Base-by-base conservation (phyloP, 2,888 invertebrate genomes). In the Spodoptera picta region DNA sequence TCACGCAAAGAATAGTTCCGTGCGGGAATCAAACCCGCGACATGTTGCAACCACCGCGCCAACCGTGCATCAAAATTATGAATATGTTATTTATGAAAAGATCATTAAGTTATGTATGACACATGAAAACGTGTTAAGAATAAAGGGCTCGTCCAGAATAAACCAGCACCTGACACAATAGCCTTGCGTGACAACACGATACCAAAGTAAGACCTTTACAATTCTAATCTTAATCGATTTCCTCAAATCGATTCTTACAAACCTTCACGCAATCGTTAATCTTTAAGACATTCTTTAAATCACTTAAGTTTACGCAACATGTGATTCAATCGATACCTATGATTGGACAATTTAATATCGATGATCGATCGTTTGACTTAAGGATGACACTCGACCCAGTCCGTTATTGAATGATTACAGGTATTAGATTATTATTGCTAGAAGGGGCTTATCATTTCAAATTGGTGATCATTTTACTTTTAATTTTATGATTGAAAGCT, bases 371-470 rank as follows among this genome's bases (percentile, higher is more conserved):
- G 56, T 60, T 60, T 73, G 55, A 60, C 43, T 68, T 52, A 27
- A n/a, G 43, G 23, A 43, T 73, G 74, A 69, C 52, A 49, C 43
- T 55, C 42, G 60, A 68, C 73, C 60, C 27, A 45, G 11, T 48
- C 24, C 7, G 43, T 47, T 23, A 53, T 53, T 41, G 36, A 31
- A 66, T 50, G 7, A 58, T 50, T 57, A 55, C 12, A 45, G 24
- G 19, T 54, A 50, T 45, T 48, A 48, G 48, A 51, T 70, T n/a
- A 36, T 19, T 1, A 2, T 45, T 52, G 14, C 11, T 63, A 19
- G 45, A n/a, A 1, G 24, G 4, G 12, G 54, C n/a, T 44, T 27
- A 14, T 47, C 47, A 27, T 41, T 14, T 23, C 12, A 41, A 36
- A 41, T 12, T 27, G 2, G 6, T 31, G 48, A 10, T 41, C 7